These are phyloP conservation scores for Ascaphus truei DNA, from an alignment of 2,113 vertebrate species.

Conservation along the genomic window DNA sequence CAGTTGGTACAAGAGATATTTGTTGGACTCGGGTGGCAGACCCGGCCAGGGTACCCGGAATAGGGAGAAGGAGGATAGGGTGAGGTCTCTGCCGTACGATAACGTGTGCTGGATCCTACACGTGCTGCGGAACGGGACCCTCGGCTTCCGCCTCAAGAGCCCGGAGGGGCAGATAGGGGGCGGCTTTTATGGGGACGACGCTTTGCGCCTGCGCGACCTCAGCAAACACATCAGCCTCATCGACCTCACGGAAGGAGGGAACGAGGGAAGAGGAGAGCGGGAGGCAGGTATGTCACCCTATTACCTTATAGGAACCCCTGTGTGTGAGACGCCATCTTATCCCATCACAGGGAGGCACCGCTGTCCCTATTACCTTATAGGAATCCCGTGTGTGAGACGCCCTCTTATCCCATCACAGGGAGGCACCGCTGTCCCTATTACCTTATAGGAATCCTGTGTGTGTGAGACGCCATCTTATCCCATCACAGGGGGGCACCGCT, in stretches of 20 bases:
- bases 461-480: too few relatives aligned
- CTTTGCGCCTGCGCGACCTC: conserved; percentile 46
- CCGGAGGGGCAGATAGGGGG: conserved; percentile 20
- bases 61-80: conserved; percentile 41
- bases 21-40: conserved; percentile 22
- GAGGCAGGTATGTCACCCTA: too few relatives aligned
- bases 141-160: conserved; percentile 44
- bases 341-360: too few relatives aligned
- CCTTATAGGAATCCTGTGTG: too few relatives aligned
- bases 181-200: conserved; percentile 47
- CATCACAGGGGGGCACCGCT: too few relatives aligned
- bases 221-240: conserved; percentile 50
- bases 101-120: conserved; percentile 54
- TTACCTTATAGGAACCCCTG: too few relatives aligned
- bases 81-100: conserved; percentile 47
- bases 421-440: too few relatives aligned
- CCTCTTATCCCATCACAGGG: too few relatives aligned
- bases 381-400: too few relatives aligned
- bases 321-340: too few relatives aligned
- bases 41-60: background rate
- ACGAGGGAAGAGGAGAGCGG: too few relatives aligned
- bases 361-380: too few relatives aligned
- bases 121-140: conserved; percentile 44
- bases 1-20: conserved; percentile 50
- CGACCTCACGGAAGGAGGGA: conserved; percentile 43